Percentiles rank a stretch among this genome's conserved stretches.
Conservation (phyloP, 2,888 invertebrate species). For the Macrophya alboannulata region DNA sequence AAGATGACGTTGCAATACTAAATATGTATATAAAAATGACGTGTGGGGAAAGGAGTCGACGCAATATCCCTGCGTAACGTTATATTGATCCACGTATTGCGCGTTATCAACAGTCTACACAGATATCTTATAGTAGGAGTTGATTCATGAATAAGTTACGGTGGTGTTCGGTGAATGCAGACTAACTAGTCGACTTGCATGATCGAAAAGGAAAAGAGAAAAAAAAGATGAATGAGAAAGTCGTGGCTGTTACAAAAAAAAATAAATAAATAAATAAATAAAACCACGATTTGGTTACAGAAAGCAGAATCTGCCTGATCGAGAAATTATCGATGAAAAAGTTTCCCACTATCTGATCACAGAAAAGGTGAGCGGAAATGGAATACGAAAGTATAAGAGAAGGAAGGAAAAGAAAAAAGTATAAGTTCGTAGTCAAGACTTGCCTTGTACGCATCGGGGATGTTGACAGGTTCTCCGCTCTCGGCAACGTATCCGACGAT, state of each 20-base stretch:
- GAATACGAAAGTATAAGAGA: conserved; percentile 19
- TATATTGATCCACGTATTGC: not conserved
- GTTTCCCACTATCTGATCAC: not conserved
- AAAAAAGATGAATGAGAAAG: conserved; percentile 9
- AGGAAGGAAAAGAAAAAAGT: not conserved
- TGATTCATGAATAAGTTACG: not conserved
- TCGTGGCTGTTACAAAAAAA: not conserved
- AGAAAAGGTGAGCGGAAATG: conserved; percentile 19
- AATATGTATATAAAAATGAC: not conserved
- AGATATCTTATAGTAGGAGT: conserved; percentile 8
- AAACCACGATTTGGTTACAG: conserved; percentile 17
- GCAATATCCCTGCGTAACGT: not conserved
- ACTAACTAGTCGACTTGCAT: not conserved
- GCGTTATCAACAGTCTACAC: not conserved
- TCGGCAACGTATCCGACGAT: conserved; percentile 97
- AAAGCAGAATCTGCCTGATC: conserved; percentile 4
- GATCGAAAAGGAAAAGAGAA: not conserved
- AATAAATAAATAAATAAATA: no score
- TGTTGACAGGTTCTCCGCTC: conserved; percentile 96
- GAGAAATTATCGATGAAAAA: conserved; percentile 7
- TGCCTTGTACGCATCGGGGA: conserved; percentile 97
- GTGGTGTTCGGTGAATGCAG: not conserved
- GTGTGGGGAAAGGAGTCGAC: not conserved
- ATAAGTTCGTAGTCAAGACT: conserved; percentile 61
- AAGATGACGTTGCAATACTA: not conserved